Percentiles rank a stretch among this genome's conserved stretches.
phyloP scores from a whole-genome alignment of 1,140 invertebrate species.

The Pogonus chalceus region DNA sequence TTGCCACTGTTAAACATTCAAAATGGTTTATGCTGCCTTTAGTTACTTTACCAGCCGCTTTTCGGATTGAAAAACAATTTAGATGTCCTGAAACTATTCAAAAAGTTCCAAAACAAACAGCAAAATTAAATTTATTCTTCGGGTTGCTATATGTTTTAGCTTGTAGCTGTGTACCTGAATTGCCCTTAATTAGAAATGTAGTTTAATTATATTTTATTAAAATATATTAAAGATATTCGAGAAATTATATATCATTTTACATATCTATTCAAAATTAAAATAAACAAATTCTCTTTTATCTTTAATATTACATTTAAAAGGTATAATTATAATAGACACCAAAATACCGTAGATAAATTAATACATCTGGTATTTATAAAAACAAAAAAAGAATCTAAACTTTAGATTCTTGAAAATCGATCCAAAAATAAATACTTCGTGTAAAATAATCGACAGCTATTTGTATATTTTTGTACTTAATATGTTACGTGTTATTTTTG shows the following conservation, averaged over 20 bases:
- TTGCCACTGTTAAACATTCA: constrained; percentile 72
- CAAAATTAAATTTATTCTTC: constrained; percentile 82
- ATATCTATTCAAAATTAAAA: no score
- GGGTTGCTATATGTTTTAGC: constrained; percentile 81
- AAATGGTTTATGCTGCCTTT: constrained; percentile 82
- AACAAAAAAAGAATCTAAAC: no score
- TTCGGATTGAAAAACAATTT: constrained; percentile 84
- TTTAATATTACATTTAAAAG: no score
- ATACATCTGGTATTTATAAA: no score
- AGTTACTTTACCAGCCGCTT: constrained; percentile 75
- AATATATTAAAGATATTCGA: no score
- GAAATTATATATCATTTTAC: no score
- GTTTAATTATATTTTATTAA: neutral
- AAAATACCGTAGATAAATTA: no score
- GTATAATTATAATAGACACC: no score
- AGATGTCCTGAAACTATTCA: constrained; percentile 64
- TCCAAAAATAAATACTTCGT: no score
- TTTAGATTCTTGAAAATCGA: no score
- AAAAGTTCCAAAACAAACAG: constrained; percentile 76
- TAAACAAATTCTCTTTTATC: no score
- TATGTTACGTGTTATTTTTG: neutral
- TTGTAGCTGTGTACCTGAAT: constrained; percentile 49
- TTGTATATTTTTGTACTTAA: neutral
- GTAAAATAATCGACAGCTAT: no score
- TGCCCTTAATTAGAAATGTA: constrained; percentile 38